Base-by-base conservation (phyloP, 1,140 invertebrate species). In the Doryteuthis pealeii region DNA sequence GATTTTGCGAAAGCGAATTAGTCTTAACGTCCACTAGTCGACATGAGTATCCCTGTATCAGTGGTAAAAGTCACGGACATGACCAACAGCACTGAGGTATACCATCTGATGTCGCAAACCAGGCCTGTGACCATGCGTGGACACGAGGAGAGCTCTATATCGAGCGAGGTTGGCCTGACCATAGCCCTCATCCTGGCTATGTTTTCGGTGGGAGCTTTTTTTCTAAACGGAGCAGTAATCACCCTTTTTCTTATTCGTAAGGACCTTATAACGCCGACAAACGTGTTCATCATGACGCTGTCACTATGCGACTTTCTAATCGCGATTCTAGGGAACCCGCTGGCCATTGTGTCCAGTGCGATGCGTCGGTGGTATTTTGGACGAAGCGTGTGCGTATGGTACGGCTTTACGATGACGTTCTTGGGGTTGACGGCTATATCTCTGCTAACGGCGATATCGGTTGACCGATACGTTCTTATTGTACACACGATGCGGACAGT, bases 381-480 rank as follows among this genome's bases (percentile, higher is more conserved):
- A 8, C 45, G 69, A 15, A 22, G 62, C 0, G 76, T 71, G 4
- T 83, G 81, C 73, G 72, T 73, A 1, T 69, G 78, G 4, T 78
- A 83, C 43, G 82, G 76, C 0, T 83, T 83, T 69, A 58, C 74
- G 28, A 80, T 82, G 15, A 82, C 79, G 30, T 76, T 83, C 49
- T 67, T 80, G 6, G 82, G 82, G 0, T 28, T 80, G 28, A 74
- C 78, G 26, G 78, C 79, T 67, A 76, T 83, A 73, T 82, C 81
- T 54, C 73, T 78, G 6, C 75, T 83, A 5, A 67, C 71, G 26
- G 82, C 79, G 8, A 83, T 83, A n/a, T 78, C 82, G 1, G 28
- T 83, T 30, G 82, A 83, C 66, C 73, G 82, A 15, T 83, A 83
- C 71, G 70, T 82, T 31, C 77, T 82, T 70, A 83, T 83, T 66